phyloP scores from a whole-genome alignment of 2,113 vertebrate species.

The Siniperca knerii region DNA sequence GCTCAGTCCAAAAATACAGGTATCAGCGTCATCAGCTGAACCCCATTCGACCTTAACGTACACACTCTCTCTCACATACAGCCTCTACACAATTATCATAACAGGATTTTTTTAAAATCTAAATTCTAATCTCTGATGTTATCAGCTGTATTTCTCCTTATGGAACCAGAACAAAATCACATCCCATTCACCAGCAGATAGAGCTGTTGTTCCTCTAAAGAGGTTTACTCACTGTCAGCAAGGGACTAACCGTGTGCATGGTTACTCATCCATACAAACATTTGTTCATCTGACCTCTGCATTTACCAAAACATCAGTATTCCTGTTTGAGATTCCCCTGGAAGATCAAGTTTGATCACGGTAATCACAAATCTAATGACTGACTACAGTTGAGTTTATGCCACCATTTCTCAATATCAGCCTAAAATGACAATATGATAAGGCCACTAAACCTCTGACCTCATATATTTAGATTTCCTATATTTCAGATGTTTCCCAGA shows the following conservation, averaged over 20 bases:
- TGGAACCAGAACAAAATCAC: not conserved
- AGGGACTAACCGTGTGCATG: not conserved
- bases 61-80: too few relatives aligned
- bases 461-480: not conserved
- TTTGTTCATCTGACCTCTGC: not conserved
- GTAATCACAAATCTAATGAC: not conserved
- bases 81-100: not conserved
- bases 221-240: not conserved
- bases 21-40: too few relatives aligned
- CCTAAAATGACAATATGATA: not conserved
- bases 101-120: too few relatives aligned
- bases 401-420: not conserved
- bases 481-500: not conserved
- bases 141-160: too few relatives aligned
- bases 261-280: too few relatives aligned
- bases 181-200: not conserved
- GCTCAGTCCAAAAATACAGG: too few relatives aligned
- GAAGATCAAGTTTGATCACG: not conserved
- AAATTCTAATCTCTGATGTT: not conserved
- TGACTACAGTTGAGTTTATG: not conserved
- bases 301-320: not conserved
- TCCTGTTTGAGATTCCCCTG: not conserved
- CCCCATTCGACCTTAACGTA: too few relatives aligned
- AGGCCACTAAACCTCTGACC: not conserved
- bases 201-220: slow-evolving; percentile 15